Base-by-base conservation (phyloP, 1,140 invertebrate genomes). In the Teleogryllus occipitalis region DNA sequence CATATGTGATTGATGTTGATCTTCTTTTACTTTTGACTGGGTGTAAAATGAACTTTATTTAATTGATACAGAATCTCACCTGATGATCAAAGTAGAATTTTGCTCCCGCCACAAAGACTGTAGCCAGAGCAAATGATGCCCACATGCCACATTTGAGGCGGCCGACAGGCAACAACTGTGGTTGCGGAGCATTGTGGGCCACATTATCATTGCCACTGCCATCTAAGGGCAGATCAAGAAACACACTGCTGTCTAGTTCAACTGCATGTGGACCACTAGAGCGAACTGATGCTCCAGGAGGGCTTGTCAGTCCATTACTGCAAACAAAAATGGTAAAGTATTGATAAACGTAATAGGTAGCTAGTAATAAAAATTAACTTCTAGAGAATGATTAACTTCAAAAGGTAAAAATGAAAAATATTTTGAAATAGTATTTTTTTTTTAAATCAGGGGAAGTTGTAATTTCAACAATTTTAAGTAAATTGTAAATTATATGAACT, bases 71-170 rank as follows among this genome's bases (percentile, higher is more conserved):
- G 21, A 21, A 2, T 54, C 83, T 87, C 82, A 90, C 91, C 85
- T 91, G 88, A 83, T 90, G 87, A 82, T 91, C 90, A 80, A 92
- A 91, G 82, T 92, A 93, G 84, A 91, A 91, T 84, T 91, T 92
- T 0, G 89, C 90, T 27, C 89, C 90, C 4, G 89, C 90, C 46
- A 92, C 86, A 82, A 92, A 91, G 18, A 90, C 87, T 12, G 90
- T 90, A 7, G 89, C 89, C 22, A 93, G 82, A 15, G 90, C 89
- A 81, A 92, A 89, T 0, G 90, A 91, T 65, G 91, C 90, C 83
- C 90, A 90, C 86, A 92, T 89, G 27, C 90, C 90, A 83, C 90
- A 92, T 82, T 90, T 81, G 10, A 82, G 76, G 18, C 81, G 78
- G 22, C 80, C 81, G 14, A 88, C 85, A 21, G 87, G 87, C 22